Conservation (phyloP, 2,113 vertebrate genomes). For the Muntiacus muntjak region DNA sequence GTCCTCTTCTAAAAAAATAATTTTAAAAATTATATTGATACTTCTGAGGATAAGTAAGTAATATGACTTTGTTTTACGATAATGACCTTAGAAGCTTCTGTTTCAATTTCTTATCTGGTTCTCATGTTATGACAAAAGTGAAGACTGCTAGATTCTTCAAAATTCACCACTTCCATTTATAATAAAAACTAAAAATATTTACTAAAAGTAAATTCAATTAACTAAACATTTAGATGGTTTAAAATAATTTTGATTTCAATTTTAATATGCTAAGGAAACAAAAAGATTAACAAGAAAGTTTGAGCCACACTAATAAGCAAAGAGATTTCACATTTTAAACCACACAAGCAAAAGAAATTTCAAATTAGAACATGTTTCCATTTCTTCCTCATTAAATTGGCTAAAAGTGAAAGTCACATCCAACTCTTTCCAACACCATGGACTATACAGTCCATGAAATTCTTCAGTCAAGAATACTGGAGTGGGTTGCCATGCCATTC, state of each 20-base stretch:
- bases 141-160: neutral
- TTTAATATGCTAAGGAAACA: neutral
- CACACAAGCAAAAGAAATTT: neutral
- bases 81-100: neutral
- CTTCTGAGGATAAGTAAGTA: neutral
- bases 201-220: constrained; percentile 17
- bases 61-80: neutral
- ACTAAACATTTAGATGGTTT: neutral
- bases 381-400: neutral
- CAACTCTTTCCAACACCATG: neutral
- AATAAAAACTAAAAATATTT: constrained; percentile 39
- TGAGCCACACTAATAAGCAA: neutral
- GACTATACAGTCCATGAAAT: neutral
- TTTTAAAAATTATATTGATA: neutral
- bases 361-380: neutral
- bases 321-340: neutral
- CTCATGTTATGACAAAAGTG: neutral
- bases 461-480: neutral
- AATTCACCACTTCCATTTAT: neutral
- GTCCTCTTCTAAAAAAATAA: neutral
- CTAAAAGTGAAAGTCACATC: neutral
- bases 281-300: neutral
- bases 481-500: neutral
- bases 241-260: constrained; percentile 15
- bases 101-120: neutral